Conservation (phyloP, 2,888 invertebrate species). For the Mesorhabditis belari region DNA sequence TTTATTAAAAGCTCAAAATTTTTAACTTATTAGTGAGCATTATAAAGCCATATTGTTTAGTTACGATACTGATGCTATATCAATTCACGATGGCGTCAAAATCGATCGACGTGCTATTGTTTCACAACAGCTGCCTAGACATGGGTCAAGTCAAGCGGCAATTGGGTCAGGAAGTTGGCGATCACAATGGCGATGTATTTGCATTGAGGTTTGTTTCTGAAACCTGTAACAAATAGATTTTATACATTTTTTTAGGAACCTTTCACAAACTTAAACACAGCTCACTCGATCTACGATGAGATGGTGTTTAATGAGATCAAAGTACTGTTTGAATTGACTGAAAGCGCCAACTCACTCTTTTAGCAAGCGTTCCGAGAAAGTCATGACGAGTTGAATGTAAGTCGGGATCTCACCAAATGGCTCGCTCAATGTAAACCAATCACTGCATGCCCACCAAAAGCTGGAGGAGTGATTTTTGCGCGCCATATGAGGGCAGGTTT, state of each 20-base stretch:
- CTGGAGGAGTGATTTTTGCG: too few relatives aligned
- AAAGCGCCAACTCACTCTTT: neutral
- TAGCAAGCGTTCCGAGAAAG: neutral
- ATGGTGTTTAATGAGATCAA: constrained; percentile 71
- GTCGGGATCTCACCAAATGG: neutral
- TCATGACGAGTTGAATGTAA: neutral
- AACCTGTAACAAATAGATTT: neutral
- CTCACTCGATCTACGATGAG: constrained; percentile 83
- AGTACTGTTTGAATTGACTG: constrained; percentile 14
- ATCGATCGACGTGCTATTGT: constrained; percentile 71
- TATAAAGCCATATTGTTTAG: constrained; percentile 59
- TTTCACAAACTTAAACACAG: constrained; percentile 90
- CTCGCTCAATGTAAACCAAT: neutral
- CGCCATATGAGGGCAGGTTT: too few relatives aligned
- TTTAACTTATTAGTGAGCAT: neutral
- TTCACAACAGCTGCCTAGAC: too few relatives aligned
- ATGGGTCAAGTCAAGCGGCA: too few relatives aligned
- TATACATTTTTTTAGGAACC: constrained; percentile 69
- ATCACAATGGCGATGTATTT: constrained; percentile 83
- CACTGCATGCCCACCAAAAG: too few relatives aligned
- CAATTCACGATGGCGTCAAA: constrained; percentile 72
- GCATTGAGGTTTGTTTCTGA: constrained; percentile 67
- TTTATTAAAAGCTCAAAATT: constrained; percentile 26
- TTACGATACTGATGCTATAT: constrained; percentile 72
- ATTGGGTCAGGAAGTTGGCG: too few relatives aligned